phyloP scores from a whole-genome alignment of 2,888 invertebrate genomes.

The Tenodera sinensis region DNA sequence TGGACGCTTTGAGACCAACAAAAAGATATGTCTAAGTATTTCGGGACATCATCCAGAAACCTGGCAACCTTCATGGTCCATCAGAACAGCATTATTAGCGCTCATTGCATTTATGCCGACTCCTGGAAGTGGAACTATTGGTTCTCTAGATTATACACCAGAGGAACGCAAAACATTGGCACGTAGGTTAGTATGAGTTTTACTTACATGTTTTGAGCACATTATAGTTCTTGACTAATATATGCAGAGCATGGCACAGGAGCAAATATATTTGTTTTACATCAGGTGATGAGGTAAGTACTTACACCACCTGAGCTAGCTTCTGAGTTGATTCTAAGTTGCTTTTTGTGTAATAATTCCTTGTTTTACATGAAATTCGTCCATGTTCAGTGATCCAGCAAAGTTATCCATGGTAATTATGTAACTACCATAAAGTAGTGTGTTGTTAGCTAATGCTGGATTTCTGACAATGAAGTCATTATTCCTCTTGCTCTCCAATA shows the following conservation, averaged over 20 bases:
- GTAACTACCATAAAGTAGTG: too few species aligned
- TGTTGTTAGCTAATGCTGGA: too few species aligned
- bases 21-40: conserved; percentile 93
- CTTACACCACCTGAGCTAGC: neutral
- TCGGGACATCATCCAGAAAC: conserved; percentile 97
- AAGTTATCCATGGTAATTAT: too few species aligned
- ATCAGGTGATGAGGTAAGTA: neutral
- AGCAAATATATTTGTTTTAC: too few species aligned
- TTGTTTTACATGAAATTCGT: too few species aligned
- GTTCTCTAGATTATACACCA: conserved; percentile 83
- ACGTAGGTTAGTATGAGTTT: conserved; percentile 55
- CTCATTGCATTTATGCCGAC: conserved; percentile 94
- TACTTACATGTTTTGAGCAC: neutral
- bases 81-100: conserved; percentile 86
- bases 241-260: too few species aligned
- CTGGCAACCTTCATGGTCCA: conserved; percentile 97
- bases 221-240: neutral
- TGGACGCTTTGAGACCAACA: conserved; percentile 88
- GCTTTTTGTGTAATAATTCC: too few species aligned
- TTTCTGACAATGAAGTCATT: too few species aligned
- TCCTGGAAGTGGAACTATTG: conserved; percentile 84
- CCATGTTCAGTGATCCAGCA: too few species aligned
- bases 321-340: too few species aligned
- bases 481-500: too few species aligned
- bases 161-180: conserved; percentile 79